Base-by-base conservation (phyloP, 2,888 invertebrate genomes). In the Sesia apiformis region DNA sequence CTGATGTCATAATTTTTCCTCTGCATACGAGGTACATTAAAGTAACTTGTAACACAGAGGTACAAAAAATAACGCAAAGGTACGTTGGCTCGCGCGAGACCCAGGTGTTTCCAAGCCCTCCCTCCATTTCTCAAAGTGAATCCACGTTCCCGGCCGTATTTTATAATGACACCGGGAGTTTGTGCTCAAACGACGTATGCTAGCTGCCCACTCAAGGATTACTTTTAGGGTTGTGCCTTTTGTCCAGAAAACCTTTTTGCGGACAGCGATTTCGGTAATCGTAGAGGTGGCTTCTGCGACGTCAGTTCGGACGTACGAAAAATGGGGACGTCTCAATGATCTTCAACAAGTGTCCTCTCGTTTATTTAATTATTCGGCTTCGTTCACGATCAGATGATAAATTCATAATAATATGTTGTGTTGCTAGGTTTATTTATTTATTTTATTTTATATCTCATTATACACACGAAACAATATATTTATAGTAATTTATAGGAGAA, bases 61-160 rank as follows among this genome's bases (percentile, higher is more conserved):
- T 2, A 43, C 4, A 7, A 46, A 46, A 46, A 46, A 46, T 7
- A 23, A 46, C 8, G 46, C 46, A 46, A 23, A 8, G 43, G 65
- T 69, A 69, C 67, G 70, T 65, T 68, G 66, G 68, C 64, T 60
- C 61, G 63, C 60, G 61, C 67, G 63, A 71, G 77, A 59, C 80
- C 68, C 86, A 86, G 87, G 86, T 86, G 87, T 72, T 72, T 63
- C 61, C 63, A 62, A 73, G 70, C 74, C 74, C 74, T 66, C 74
- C 76, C 81, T 74, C 81, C 78, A 88, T 88, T 85, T 85, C 88
- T 87, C 88, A 88, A 83, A 87, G 83, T 81, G 83, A 79, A 83
- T 82, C 79, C 81, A 76, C 81, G 77, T 66, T 72, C 76, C 70
- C 72, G 76, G 73, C 71, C 84, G 81, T 86, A 84, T 86, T 85